These are phyloP conservation scores for Lepeophtheirus nordmannii DNA, from an alignment of 2,888 invertebrate genomes.

Conservation along the genomic window DNA sequence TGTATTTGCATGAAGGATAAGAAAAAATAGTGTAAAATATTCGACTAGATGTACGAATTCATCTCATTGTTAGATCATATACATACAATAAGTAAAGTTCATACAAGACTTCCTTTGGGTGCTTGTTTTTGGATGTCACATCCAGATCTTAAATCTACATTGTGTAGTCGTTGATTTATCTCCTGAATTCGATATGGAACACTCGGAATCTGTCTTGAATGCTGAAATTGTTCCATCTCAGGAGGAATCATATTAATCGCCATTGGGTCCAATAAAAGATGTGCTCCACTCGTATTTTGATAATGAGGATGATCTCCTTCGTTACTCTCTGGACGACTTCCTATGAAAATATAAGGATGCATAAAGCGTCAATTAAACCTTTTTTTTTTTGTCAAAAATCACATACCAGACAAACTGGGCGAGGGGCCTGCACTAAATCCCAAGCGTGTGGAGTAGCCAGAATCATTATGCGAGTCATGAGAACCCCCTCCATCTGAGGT, in stretches of 20 bases:
- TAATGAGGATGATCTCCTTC: constrained; percentile 21
- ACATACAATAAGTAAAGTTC: neutral
- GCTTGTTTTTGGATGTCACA: neutral
- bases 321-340: constrained; percentile 21
- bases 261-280: constrained; percentile 14
- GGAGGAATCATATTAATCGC: constrained; percentile 20
- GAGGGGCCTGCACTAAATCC: constrained; percentile 21
- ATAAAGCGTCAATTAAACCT: neutral
- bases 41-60: no score
- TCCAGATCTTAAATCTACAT: neutral
- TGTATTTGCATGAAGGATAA: no score
- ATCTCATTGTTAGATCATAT: no score
- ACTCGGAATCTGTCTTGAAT: neutral
- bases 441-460: constrained; percentile 24
- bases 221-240: neutral
- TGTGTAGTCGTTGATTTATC: neutral
- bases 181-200: neutral
- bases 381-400: no score
- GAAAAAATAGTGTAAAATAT: no score
- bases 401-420: constrained; percentile 18
- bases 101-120: constrained; percentile 23
- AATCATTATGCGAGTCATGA: constrained; percentile 24
- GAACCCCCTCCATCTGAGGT: constrained; percentile 16
- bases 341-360: neutral
- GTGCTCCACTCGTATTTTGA: neutral